Evolutionary conservation across 2,113 vertebrate genomes (phyloP), one percentile per base, ranked within the genome.

Genomic region (Myiopsitta monachus): DNA sequence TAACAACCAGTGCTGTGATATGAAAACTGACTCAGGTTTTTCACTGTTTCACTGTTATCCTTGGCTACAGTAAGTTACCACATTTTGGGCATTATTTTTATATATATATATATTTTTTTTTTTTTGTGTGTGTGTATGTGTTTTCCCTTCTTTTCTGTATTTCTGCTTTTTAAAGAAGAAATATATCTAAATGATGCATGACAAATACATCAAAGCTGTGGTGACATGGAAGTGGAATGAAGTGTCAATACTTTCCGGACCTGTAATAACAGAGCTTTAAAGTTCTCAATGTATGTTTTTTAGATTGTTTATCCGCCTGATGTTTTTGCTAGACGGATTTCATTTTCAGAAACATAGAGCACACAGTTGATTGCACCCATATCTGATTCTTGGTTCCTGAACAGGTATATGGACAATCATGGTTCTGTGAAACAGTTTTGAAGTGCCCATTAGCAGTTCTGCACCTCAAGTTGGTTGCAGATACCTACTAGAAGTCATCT

Each of bases 321-420:
- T 13, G 74, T 66, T 23, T 81, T 69, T 21, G 27, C 27, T 23
- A 24, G 36, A 63, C 14, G 6, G 22, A 41, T 68, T 62, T 28
- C 5, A 2, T 51, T 90, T 44, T 47, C 18, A 67, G 73, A 69
- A 85, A 33, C 33, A 36, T 36, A n/a, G 33, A n/a, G 33, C 57
- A 59, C 21, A 23, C 21, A n/a, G 24, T 14, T 18, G 8, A 28
- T 63, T 63, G 31, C 4, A 31, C 6, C 21, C 0, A 0, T 19
- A 43, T 80, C 69, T 62, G 31, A 12, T 63, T 55, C 67, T 68
- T 6, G 2, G 28, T 51, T 55, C 30, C 30, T 51, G 18, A 83
- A 24, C 9, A 74, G 54, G 41, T 18, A 44, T 13, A 3, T 12
- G 24, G 43, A 23, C 33, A 75, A 55, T 74, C 4, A 8, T 30